Evolutionary conservation across 2,888 invertebrate genomes (phyloP).

Genomic region (Sabatieria punctata): DNA sequence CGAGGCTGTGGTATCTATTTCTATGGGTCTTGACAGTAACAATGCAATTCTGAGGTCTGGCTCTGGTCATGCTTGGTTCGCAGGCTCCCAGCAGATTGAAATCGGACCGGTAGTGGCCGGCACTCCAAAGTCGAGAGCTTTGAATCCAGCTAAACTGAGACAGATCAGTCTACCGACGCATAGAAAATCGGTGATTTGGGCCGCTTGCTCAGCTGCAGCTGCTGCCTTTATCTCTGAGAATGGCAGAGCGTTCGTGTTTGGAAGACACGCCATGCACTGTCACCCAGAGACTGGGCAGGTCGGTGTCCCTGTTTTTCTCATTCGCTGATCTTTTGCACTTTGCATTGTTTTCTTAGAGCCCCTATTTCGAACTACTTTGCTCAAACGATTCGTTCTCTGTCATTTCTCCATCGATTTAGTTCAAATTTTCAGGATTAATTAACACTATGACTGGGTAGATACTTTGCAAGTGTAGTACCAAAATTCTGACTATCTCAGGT

Average conservation of each 20-base stretch:
- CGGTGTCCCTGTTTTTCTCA: conserved; percentile 4
- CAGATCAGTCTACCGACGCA: conserved; percentile 9
- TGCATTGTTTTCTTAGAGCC: no score
- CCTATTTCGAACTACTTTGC: no score
- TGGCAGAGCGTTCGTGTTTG: conserved; percentile 78
- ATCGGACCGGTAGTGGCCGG: no score
- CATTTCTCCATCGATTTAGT: no score
- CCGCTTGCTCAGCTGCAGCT: conserved; percentile 84
- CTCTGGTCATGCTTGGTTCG: conserved; percentile 22
- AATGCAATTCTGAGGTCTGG: conserved; percentile 9
- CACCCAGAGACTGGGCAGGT: conserved; percentile 47
- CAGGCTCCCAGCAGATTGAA: conserved; percentile 6
- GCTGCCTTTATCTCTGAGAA: conserved; percentile 76
- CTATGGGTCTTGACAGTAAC: conserved; percentile 14
- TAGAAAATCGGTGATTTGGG: conserved; percentile 41
- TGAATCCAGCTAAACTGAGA: no score
- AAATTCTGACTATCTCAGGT: no score
- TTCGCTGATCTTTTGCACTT: no score
- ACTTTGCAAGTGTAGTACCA: no score
- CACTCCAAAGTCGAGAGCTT: no score
- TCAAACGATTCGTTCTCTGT: no score
- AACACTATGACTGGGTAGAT: no score
- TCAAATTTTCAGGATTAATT: no score
- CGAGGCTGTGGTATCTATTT: conserved; percentile 22
- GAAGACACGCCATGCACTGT: conserved; percentile 68